Conservation (phyloP, 2,888 invertebrate species). For the Nemapogon koenigi region DNA sequence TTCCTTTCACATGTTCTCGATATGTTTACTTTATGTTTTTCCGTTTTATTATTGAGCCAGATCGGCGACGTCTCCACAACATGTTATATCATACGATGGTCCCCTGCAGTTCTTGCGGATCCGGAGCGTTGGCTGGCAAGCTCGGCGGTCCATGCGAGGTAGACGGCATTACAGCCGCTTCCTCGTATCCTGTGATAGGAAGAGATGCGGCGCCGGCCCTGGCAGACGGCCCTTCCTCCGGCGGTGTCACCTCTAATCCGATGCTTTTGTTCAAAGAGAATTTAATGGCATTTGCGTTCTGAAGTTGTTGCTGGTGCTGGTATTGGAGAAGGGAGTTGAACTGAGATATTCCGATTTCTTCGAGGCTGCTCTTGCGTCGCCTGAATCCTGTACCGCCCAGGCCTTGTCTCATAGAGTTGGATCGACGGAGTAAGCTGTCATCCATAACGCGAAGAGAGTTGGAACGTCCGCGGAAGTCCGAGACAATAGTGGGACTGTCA, state of each 20-base stretch:
- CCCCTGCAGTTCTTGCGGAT: slow-evolving; percentile 82
- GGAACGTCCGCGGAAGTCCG: slow-evolving; percentile 80
- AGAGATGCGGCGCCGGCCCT: slow-evolving; percentile 27
- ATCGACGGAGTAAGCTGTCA: slow-evolving; percentile 81
- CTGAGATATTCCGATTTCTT: slow-evolving; percentile 85
- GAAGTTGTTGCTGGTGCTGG: slow-evolving; percentile 61
- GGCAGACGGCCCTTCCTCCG: slow-evolving; percentile 67
- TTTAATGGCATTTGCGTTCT: slow-evolving; percentile 79
- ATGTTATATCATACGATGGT: slow-evolving; percentile 94
- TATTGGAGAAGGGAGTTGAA: slow-evolving; percentile 72
- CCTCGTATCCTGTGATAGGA: slow-evolving; percentile 49
- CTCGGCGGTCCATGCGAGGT: slow-evolving; percentile 36
- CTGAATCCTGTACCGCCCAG: slow-evolving; percentile 70
- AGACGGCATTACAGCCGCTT: slow-evolving; percentile 45
- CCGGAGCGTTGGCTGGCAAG: slow-evolving; percentile 42
- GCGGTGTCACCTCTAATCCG: slow-evolving; percentile 80
- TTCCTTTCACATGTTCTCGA: too few relatives aligned
- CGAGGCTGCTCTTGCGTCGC: slow-evolving; percentile 82
- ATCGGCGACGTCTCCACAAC: slow-evolving; percentile 88
- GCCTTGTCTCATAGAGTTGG: slow-evolving; percentile 85
- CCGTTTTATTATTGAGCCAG: slow-evolving; percentile 77
- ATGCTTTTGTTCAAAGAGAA: slow-evolving; percentile 87
- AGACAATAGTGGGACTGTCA: slow-evolving; percentile 85
- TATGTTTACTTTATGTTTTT: too few relatives aligned
- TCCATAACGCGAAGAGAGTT: slow-evolving; percentile 88